These are phyloP conservation scores for Dallia pectoralis DNA, from an alignment of 2,797 vertebrate species.

Conservation along the genomic window DNA sequence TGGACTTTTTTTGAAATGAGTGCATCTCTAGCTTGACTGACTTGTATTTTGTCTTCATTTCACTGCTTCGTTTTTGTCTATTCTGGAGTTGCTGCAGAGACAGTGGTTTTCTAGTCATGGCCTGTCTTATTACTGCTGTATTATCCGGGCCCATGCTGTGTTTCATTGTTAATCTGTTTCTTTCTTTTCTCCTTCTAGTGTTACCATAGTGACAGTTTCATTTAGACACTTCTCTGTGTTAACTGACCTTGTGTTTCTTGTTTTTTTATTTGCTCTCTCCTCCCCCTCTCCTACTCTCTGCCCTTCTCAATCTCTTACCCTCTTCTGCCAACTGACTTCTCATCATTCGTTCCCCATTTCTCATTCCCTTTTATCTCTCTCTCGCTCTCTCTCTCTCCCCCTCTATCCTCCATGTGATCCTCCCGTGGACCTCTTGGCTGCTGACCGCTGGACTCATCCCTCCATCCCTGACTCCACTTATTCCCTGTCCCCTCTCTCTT, in stretches of 20 bases:
- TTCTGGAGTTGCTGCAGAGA: slow-evolving; percentile 77
- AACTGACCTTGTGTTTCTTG: slow-evolving; percentile 98
- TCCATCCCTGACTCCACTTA: slow-evolving; percentile 89
- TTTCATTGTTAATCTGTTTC: slow-evolving; percentile 86
- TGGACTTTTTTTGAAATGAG: neutral
- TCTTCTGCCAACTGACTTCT: slow-evolving; percentile 91
- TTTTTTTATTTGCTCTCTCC: slow-evolving; percentile 60
- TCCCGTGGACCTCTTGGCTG: slow-evolving; percentile 95
- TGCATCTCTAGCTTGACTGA: slow-evolving; percentile 40
- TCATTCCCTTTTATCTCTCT: slow-evolving; percentile 18
- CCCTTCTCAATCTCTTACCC: slow-evolving; percentile 70
- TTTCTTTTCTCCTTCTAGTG: slow-evolving; percentile 83
- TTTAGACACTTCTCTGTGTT: slow-evolving; percentile 95
- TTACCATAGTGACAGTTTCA: slow-evolving; percentile 86
- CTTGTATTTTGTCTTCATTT: slow-evolving; percentile 66
- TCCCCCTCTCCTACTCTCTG: slow-evolving; percentile 63
- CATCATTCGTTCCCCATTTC: slow-evolving; percentile 45
- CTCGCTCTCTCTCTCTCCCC: slow-evolving; percentile 49
- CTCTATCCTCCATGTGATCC: slow-evolving; percentile 83
- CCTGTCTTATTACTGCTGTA: slow-evolving; percentile 26
- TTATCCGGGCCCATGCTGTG: slow-evolving; percentile 61
- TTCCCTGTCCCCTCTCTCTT: slow-evolving; percentile 90
- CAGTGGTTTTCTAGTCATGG: slow-evolving; percentile 63
- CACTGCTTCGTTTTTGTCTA: slow-evolving; percentile 76
- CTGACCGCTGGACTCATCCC: slow-evolving; percentile 95